Evolutionary conservation across 2,113 vertebrate species (phyloP), one percentile per base, ranked within the genome.

Genomic region (Tachysurus vachellii): DNA sequence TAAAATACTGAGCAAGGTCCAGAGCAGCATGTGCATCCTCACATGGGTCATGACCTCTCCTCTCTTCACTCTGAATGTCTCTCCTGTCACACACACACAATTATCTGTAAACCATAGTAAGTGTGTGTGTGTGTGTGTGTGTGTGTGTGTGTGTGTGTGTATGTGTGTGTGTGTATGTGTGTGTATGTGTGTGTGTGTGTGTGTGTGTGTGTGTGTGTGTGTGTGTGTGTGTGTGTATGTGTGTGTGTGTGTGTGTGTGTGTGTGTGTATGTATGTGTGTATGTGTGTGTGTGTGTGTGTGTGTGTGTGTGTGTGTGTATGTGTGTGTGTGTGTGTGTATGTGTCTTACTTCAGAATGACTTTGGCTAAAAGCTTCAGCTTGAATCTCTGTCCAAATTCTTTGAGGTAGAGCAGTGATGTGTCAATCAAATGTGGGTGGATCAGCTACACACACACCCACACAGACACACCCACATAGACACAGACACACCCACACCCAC

Each of bases 1-100:
- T 97, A 83, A 99, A 99, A 93, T 97, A 98, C 0, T 94, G 96
- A 85, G 96, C 96, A 90, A 99, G 93, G 89, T 97, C 95, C 92
- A 99, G 85, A 26, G 96, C 91, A 66, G 96, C 95, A 86, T 88
- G 86, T 13, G 97, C 97, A 56, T 99, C 97, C 94, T 99, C 97
- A 86, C 88, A 92, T 68, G 97, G 94, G 95, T 97, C 89, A 76
- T 98, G 97, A 86, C 97, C 97, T 79, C 44, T 70, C 73, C 53
- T 91, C 62, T 94, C 86, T 57, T 94, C 92, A 77, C 88, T 93
- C 83, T 98, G 97, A 83, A 98, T 98, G 87, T 96, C 92, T 89
- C 94, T 96, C 88, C 97, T 98, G 91, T 16, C 56, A 88, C 28
- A 86, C 9, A 47, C 61, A 86, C 73, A 73, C 42, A 54, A n/a